These are phyloP conservation scores for Danio tinwini DNA, from an alignment of 2,797 vertebrate species.

Conservation along the genomic window DNA sequence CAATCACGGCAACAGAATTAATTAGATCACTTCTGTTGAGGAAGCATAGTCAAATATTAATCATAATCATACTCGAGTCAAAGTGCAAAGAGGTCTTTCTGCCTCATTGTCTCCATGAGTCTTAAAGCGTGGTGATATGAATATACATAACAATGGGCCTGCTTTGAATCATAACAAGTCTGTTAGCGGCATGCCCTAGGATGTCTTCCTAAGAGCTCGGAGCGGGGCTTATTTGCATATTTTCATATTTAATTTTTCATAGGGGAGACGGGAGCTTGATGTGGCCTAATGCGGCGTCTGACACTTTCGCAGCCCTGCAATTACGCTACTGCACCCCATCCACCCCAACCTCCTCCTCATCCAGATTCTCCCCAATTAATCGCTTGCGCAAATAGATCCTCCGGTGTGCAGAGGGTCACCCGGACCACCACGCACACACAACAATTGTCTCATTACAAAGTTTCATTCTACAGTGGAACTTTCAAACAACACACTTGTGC, in stretches of 20 bases:
- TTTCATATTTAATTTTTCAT: slow-evolving; percentile 77
- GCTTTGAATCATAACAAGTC: slow-evolving; percentile 76
- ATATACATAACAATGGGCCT: slow-evolving; percentile 66
- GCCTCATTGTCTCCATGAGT: slow-evolving; percentile 59
- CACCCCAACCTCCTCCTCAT: slow-evolving; percentile 71
- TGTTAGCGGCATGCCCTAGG: slow-evolving; percentile 71
- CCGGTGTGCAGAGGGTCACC: slow-evolving; percentile 69
- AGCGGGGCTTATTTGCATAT: slow-evolving; percentile 77
- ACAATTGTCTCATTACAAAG: slow-evolving; percentile 41
- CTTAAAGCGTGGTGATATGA: slow-evolving; percentile 56
- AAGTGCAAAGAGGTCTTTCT: slow-evolving; percentile 58
- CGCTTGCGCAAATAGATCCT: slow-evolving; percentile 78
- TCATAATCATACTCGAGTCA: slow-evolving; percentile 60
- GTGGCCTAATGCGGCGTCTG: slow-evolving; percentile 77
- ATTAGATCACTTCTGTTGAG: slow-evolving; percentile 37
- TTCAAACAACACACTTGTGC: background rate
- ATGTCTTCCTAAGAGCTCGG: slow-evolving; percentile 66
- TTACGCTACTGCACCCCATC: slow-evolving; percentile 70
- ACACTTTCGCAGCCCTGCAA: slow-evolving; percentile 74
- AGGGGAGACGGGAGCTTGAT: slow-evolving; percentile 75
- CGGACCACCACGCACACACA: slow-evolving; percentile 65
- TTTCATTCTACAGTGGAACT: slow-evolving; percentile 39
- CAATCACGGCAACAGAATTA: slow-evolving; percentile 40
- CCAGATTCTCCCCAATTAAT: slow-evolving; percentile 79
- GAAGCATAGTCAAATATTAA: slow-evolving; percentile 52